These are phyloP conservation scores for Chloroclysta siterata DNA, from an alignment of 2,888 invertebrate genomes.

Conservation along the genomic window DNA sequence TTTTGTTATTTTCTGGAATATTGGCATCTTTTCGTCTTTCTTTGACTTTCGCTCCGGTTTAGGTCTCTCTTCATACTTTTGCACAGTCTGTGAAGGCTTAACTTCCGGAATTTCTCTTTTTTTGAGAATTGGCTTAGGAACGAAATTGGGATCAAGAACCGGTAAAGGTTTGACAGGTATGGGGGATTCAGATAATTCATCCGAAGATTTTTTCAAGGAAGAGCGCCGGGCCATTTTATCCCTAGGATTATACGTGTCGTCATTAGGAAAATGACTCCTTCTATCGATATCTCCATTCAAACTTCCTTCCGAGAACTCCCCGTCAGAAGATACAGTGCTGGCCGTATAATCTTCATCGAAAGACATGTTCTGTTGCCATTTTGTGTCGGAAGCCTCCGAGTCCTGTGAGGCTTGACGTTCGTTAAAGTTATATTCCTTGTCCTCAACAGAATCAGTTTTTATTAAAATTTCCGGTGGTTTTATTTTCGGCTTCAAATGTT, in stretches of 20 bases:
- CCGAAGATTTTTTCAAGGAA: slow-evolving; percentile 55
- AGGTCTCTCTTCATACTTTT: slow-evolving; percentile 51
- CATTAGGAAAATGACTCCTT: slow-evolving; percentile 71
- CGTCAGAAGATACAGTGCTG: slow-evolving; percentile 85
- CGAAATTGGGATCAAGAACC: slow-evolving; percentile 88
- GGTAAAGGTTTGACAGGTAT: slow-evolving; percentile 86
- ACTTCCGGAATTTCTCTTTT: slow-evolving; percentile 71
- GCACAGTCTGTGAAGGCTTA: slow-evolving; percentile 32
- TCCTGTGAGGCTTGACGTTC: slow-evolving; percentile 62
- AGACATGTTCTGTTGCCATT: slow-evolving; percentile 76
- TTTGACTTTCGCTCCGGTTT: slow-evolving; percentile 55
- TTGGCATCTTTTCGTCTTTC: slow-evolving; percentile 68
- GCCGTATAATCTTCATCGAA: slow-evolving; percentile 87
- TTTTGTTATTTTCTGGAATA: slow-evolving; percentile 76
- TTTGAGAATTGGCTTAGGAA: slow-evolving; percentile 93
- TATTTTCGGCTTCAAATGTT: slow-evolving; percentile 26
- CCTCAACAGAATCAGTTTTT: slow-evolving; percentile 68
- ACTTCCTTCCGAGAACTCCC: slow-evolving; percentile 74
- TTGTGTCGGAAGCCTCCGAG: slow-evolving; percentile 63
- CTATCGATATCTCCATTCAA: slow-evolving; percentile 67
- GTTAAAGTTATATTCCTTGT: slow-evolving; percentile 57
- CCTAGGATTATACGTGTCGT: slow-evolving; percentile 89
- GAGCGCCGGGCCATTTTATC: slow-evolving; percentile 72
- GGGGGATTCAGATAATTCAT: slow-evolving; percentile 78
- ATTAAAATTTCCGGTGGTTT: slow-evolving; percentile 63